Base-by-base conservation (phyloP, 2,888 invertebrate genomes). In the Opisthograptis luteolata region DNA sequence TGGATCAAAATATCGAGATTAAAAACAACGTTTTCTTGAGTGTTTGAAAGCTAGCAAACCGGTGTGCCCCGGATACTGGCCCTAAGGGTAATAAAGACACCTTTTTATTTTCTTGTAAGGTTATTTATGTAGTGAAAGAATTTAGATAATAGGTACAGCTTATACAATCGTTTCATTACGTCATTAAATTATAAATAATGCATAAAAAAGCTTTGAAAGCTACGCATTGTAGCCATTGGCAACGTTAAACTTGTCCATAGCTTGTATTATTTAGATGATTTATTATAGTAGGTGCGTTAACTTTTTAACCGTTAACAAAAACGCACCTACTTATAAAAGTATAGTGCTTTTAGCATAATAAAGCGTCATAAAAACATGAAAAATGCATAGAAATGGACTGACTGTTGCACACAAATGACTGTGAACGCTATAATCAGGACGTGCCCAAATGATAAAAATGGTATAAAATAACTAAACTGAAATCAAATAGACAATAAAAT, bases 61-160 rank as follows among this genome's bases (percentile, higher is more conserved):
- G 25, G 9, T 1, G 7, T 30, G 14, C 32, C 5, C 19, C 31
- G 10, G 32, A 24, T 24, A 32, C 14, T 9, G 19, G n/a, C 22
- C n/a, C 17, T 5, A 5, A 8, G 9, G 14, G 15, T 15, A 10
- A 34, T 42, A 42, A 42, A 42, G n/a, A 25, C 4, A n/a, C 12
- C 2, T 20, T 36, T 44, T 22, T 30, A 36, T 36, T 30, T 1
- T 12, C 4, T 28, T 44, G 8, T 27, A 13, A 14, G 20, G 35
- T 35, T 28, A 20, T 31, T 24, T 31, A 32, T 35, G 14, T 35
- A 9, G 20, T 27, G n/a, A 28, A 35, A 28, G 12, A 36, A 36
- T 22, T 5, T 22, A 36, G 19, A 15, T 44, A 28, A 36, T 20
- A n/a, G n/a, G n/a, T n/a, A 17, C 4, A 25, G 42, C 25, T 34